These are phyloP conservation scores for Oceanodroma tethys DNA, from an alignment of 2,113 vertebrate species.

Conservation along the genomic window DNA sequence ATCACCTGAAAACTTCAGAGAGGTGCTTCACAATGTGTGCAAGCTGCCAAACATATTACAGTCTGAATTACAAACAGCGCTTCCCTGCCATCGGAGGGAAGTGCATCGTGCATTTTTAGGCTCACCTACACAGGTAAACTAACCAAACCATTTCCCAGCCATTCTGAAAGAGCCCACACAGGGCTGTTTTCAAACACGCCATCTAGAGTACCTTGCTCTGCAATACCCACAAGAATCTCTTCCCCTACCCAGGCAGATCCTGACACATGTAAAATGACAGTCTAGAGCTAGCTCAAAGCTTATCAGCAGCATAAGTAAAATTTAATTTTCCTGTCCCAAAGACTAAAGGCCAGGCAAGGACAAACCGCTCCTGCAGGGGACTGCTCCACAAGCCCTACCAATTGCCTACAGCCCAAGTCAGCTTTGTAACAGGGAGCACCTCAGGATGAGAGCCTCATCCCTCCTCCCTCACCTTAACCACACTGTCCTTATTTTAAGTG, in stretches of 20 bases:
- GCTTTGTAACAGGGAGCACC: neutral
- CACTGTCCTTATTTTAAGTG: rapidly evolving
- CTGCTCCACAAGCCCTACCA: neutral
- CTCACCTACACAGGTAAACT: neutral
- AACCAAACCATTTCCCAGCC: neutral
- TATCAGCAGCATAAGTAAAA: neutral
- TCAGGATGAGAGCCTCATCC: neutral
- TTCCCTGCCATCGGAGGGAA: neutral
- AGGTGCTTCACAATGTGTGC: rapidly evolving
- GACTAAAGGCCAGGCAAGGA: neutral
- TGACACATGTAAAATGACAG: rapidly evolving
- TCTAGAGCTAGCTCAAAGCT: neutral
- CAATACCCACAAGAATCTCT: neutral
- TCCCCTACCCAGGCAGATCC: neutral
- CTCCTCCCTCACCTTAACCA: neutral
- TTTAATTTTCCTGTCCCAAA: neutral
- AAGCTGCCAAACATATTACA: neutral
- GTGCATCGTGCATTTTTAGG: neutral
- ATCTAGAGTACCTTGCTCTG: neutral
- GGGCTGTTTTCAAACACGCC: neutral
- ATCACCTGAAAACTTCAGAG: neutral
- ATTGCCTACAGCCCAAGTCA: neutral
- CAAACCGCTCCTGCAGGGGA: neutral
- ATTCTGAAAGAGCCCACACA: neutral
- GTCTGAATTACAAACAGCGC: neutral